Percentiles rank a stretch among this genome's conserved stretches.
phyloP scores from a whole-genome alignment of 2,888 invertebrate genomes.

The Argyresthia albistria region DNA sequence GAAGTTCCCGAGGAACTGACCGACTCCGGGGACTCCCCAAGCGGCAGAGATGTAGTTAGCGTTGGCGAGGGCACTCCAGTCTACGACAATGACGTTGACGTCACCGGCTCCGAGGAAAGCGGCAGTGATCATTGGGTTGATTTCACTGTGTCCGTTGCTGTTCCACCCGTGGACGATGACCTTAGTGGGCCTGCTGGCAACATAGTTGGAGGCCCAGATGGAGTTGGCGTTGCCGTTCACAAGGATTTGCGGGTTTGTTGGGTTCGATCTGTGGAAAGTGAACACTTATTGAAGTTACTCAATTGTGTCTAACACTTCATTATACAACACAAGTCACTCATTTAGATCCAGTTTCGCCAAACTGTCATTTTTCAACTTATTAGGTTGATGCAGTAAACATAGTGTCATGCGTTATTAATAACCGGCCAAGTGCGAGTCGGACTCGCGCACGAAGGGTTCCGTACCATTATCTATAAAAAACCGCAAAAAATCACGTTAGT shows the following conservation, averaged over 20 bases:
- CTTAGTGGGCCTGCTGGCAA: slow-evolving; percentile 24
- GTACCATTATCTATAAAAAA: too few species aligned
- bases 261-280: slow-evolving; percentile 26
- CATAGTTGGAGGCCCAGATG: slow-evolving; percentile 31
- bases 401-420: too few species aligned
- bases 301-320: too few species aligned
- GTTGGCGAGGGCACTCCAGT: slow-evolving; percentile 36
- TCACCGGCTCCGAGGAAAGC: slow-evolving; percentile 33
- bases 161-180: slow-evolving; percentile 51
- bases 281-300: too few species aligned
- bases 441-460: too few species aligned
- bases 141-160: slow-evolving; percentile 29
- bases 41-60: slow-evolving; percentile 24
- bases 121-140: slow-evolving; percentile 30
- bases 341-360: too few species aligned
- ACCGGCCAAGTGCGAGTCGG: too few species aligned
- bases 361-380: too few species aligned
- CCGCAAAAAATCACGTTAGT: too few species aligned
- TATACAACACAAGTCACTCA: too few species aligned
- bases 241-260: slow-evolving; percentile 24
- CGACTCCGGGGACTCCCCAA: slow-evolving; percentile 32
- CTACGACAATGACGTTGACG: slow-evolving; percentile 42
- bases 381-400: too few species aligned
- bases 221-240: slow-evolving; percentile 29
- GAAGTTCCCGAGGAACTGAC: slow-evolving; percentile 38